Percentiles rank a stretch among this genome's conserved stretches.
phyloP scores from a whole-genome alignment of 2,113 vertebrate genomes.

The Cyanoderma ruficeps region DNA sequence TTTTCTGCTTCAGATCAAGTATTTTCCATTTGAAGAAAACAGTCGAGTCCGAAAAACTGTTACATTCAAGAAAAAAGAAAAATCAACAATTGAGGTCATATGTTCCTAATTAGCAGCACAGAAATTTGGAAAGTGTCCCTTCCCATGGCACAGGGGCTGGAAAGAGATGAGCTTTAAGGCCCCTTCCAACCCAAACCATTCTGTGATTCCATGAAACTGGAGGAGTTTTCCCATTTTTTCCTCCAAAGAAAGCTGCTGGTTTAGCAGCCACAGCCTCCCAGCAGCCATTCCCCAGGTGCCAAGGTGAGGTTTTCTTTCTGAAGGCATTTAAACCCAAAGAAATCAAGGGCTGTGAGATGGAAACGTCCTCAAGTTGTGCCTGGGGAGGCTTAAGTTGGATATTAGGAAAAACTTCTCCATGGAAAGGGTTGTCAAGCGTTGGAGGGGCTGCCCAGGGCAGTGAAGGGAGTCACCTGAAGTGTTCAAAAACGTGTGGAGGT shows the following conservation, averaged over 20 bases:
- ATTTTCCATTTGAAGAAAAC: not conserved
- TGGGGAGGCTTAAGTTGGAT: not conserved
- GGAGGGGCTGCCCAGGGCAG: not conserved
- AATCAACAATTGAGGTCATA: not conserved
- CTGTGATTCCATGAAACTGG: not conserved
- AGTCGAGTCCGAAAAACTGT: not conserved
- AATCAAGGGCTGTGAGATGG: not conserved
- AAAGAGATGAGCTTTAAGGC: not conserved
- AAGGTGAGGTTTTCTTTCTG: not conserved
- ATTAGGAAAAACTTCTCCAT: not conserved
- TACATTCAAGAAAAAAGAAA: not conserved
- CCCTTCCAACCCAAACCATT: not conserved
- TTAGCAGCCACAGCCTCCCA: not conserved
- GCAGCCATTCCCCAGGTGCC: not conserved
- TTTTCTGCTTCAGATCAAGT: not conserved
- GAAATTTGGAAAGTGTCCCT: not conserved
- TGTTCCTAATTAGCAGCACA: not conserved
- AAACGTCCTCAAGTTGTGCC: not conserved
- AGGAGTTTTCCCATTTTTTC: not conserved
- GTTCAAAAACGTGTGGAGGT: not conserved
- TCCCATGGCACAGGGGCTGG: not conserved
- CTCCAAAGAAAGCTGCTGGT: not conserved
- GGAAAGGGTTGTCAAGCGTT: not conserved
- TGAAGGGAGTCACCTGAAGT: not conserved
- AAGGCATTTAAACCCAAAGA: not conserved